These are phyloP conservation scores for Parapsyche elsis DNA, from an alignment of 1,140 invertebrate genomes.

Conservation along the genomic window DNA sequence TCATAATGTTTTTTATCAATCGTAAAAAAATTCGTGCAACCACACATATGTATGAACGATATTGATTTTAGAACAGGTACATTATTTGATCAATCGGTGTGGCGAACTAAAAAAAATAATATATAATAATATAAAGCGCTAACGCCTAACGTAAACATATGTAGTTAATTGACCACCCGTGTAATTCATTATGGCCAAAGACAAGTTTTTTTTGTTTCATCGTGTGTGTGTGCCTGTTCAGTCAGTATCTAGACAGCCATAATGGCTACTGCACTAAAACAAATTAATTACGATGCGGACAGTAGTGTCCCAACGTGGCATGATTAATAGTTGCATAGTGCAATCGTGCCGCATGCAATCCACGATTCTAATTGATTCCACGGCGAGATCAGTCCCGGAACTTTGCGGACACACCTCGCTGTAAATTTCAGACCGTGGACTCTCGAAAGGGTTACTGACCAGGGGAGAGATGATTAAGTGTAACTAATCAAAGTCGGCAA, in stretches of 20 bases:
- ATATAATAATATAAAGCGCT: constrained; percentile 5
- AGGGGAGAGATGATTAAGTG: constrained; percentile 17
- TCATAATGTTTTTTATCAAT: not conserved
- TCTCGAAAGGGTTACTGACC: not conserved
- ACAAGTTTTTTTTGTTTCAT: constrained; percentile 12
- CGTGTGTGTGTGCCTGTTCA: not conserved
- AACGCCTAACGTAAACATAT: constrained; percentile 20
- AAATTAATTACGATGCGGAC: constrained; percentile 24
- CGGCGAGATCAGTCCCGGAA: not conserved
- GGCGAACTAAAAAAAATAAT: not conserved
- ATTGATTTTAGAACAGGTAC: constrained; percentile 22
- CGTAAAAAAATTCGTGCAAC: not conserved
- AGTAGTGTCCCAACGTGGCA: not conserved
- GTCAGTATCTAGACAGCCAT: not conserved
- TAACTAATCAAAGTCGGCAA: constrained; percentile 36
- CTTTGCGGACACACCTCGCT: constrained; percentile 11
- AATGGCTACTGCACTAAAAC: constrained; percentile 9
- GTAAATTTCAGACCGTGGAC: not conserved
- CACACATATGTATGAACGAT: not conserved
- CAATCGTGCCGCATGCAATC: not conserved
- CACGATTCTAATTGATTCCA: not conserved
- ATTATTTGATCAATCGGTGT: constrained; percentile 13
- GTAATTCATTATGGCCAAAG: constrained; percentile 30
- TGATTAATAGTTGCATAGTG: constrained; percentile 15
- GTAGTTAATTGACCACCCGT: constrained; percentile 24